Conservation (phyloP, 2,888 invertebrate species). For the Drosophila seclusa region DNA sequence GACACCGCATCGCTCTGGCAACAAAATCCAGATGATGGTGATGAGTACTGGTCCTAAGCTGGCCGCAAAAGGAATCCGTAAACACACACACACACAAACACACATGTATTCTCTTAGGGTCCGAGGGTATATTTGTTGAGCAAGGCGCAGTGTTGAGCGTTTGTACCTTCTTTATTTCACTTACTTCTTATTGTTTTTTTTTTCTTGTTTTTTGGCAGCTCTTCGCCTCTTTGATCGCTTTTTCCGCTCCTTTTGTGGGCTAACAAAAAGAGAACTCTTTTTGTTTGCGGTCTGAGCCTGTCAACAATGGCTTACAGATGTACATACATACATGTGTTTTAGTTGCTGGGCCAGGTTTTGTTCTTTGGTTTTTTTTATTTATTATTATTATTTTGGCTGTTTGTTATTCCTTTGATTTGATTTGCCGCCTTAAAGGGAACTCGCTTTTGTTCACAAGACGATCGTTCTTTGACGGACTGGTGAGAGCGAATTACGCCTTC, state of each 20-base stretch:
- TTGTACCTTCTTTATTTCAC: conserved; percentile 28
- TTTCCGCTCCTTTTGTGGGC: conserved; percentile 75
- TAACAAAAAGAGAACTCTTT: conserved; percentile 54
- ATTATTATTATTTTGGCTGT: conserved; percentile 68
- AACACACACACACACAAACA: conserved; percentile 17
- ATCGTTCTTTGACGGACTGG: conserved; percentile 57
- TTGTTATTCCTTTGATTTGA: conserved; percentile 78
- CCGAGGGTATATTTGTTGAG: conserved; percentile 52
- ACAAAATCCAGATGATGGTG: conserved; percentile 56
- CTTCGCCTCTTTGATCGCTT: conserved; percentile 71
- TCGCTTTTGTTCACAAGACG: conserved; percentile 44
- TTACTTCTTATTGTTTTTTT: conserved; percentile 13
- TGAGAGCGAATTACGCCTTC: conserved; percentile 83
- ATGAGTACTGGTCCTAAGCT: conserved; percentile 64
- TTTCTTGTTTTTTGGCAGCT: conserved; percentile 52
- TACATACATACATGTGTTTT: conserved; percentile 20
- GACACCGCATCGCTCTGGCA: conserved; percentile 61
- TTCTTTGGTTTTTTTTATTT: conserved; percentile 40
- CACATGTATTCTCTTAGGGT: background rate
- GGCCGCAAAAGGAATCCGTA: conserved; percentile 58
- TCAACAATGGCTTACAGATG: conserved; percentile 63
- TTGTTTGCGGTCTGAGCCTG: conserved; percentile 67
- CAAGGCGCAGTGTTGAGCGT: conserved; percentile 33
- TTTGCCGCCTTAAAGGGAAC: conserved; percentile 71
- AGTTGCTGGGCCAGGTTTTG: conserved; percentile 30